Conservation (phyloP, 2,113 vertebrate genomes). For the Cololabis saira region DNA sequence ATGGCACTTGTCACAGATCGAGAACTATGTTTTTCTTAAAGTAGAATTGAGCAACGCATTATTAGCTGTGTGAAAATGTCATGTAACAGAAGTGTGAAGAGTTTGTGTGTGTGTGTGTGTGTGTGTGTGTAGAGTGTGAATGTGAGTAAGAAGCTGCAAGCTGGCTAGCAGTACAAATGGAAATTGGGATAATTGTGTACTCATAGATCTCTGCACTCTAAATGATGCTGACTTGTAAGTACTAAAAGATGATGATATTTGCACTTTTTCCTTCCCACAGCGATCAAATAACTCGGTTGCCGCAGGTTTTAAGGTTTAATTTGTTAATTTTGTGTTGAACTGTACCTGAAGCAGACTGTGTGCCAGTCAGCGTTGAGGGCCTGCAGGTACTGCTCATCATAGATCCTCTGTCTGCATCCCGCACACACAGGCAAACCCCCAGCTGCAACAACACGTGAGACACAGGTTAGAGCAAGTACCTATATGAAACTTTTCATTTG, state of each 20-base stretch:
- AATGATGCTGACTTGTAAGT: no score
- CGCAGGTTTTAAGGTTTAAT: background rate
- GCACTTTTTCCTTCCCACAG: background rate
- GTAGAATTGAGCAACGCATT: no score
- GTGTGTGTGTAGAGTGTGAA: no score
- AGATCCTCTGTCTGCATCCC: constrained; percentile 92
- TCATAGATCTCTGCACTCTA: no score
- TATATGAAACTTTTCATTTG: background rate
- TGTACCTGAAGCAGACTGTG: constrained; percentile 92
- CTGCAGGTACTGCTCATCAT: constrained; percentile 95
- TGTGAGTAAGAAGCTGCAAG: no score
- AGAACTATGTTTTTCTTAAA: no score
- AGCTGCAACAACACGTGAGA: constrained; percentile 57
- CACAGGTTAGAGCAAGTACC: background rate
- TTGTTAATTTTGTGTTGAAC: constrained; percentile 5
- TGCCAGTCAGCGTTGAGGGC: constrained; percentile 94
- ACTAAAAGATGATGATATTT: background rate
- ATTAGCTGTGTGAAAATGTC: no score
- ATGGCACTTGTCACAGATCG: no score
- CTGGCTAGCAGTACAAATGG: no score
- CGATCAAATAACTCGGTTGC: background rate
- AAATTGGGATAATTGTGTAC: no score
- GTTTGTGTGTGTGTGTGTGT: no score
- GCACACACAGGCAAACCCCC: constrained; percentile 92
- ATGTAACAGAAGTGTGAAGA: no score